Base-by-base conservation (phyloP, 2,113 vertebrate genomes). In the Mobula hypostoma region DNA sequence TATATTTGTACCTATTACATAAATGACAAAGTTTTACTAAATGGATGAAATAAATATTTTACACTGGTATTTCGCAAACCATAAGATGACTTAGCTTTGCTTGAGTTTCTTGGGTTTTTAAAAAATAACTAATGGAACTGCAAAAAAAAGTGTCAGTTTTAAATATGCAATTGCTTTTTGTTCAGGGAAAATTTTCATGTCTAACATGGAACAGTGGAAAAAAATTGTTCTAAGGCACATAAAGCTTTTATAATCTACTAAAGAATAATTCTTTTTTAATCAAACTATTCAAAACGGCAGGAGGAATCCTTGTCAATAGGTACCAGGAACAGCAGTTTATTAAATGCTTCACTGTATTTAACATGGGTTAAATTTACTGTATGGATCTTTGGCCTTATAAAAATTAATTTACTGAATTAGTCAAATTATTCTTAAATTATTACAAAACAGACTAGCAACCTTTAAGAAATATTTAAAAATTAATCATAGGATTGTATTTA, bases 391-490 rank as follows among this genome's bases (percentile, higher is more conserved):
- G 70, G 90, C 1, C n/a, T 48, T 74, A 68, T 2, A 76, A 48
- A 92, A 72, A 24, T 56, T 32, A 66, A 66, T 61, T 90, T 93
- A 76, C 70, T 48, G 70, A 74, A 93, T 93, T 27, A 56, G 91
- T 27, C 29, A n/a, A n/a, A 88, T 90, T 93, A 27, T 56, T 72
- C 36, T 40, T 74, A 48, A 74, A 11, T 56, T 19, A 93, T 70
- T 63, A 90, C 29, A 36, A 68, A 90, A 68, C 32, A 32, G 61
- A 19, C 32, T 12, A 32, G n/a, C 36, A 68, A 68, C 8, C 29
- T 90, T 88, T 68, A 7, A n/a, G 29, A 68, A 90, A 19, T 68
- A 90, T 7, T 56, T 56, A 56, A 56, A 56, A 74, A 72, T 9
- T 27, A 36, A 21, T 9, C 32, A 90, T 3, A 2, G 61, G 17